Conservation (phyloP, 2,888 invertebrate species). For the Torymus texanus region DNA sequence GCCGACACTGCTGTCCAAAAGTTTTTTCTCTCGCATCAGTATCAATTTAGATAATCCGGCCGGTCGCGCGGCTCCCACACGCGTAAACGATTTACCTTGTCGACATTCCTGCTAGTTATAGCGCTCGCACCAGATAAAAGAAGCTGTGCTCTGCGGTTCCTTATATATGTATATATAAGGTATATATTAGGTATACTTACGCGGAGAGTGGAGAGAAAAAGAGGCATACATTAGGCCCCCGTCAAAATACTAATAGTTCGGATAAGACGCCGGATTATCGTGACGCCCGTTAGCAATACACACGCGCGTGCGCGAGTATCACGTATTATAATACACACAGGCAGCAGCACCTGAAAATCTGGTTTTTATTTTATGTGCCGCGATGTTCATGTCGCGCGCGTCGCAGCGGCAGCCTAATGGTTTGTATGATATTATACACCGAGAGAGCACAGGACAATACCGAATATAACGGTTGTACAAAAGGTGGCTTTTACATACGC, state of each 20-base stretch:
- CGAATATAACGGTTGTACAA: not conserved
- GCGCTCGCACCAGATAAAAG: slow-evolving; percentile 12
- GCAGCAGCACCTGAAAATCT: not conserved
- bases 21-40: slow-evolving; percentile 23
- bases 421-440: slow-evolving; percentile 20
- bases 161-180: too few relatives aligned
- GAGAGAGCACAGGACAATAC: too few relatives aligned
- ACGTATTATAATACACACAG: too few relatives aligned
- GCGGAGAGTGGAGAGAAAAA: not conserved
- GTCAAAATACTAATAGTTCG: slow-evolving; percentile 46
- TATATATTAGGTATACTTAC: too few relatives aligned
- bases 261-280: slow-evolving; percentile 40
- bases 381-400: not conserved
- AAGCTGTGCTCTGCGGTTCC: too few relatives aligned
- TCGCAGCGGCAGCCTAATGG: slow-evolving; percentile 26
- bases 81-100: slow-evolving; percentile 45
- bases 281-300: slow-evolving; percentile 27
- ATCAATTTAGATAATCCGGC: slow-evolving; percentile 44
- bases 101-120: slow-evolving; percentile 33
- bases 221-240: slow-evolving; percentile 29
- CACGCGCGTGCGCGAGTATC: not conserved
- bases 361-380: slow-evolving; percentile 11
- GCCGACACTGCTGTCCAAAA: not conserved
- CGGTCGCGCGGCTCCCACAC: slow-evolving; percentile 29
- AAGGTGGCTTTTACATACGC: not conserved